These are phyloP conservation scores for Platyscelio sp. DNA, from an alignment of 2,888 invertebrate genomes.

Conservation along the genomic window DNA sequence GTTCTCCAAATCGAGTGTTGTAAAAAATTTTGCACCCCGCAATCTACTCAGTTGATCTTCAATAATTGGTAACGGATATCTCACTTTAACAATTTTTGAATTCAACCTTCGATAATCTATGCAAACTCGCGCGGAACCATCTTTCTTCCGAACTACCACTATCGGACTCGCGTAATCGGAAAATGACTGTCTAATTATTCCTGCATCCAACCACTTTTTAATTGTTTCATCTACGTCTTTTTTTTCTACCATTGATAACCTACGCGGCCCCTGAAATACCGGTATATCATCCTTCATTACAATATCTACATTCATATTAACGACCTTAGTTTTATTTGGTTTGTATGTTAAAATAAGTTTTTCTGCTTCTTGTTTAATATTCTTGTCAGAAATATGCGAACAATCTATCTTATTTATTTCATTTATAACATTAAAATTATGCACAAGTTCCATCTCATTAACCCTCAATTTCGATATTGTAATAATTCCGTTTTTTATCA, in stretches of 20 bases:
- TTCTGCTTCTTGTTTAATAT: background rate
- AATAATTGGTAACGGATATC: slow-evolving; percentile 68
- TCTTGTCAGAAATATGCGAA: slow-evolving; percentile 39
- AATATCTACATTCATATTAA: slow-evolving; percentile 40
- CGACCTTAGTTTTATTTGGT: background rate
- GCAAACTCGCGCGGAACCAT: slow-evolving; percentile 65
- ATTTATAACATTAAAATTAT: background rate
- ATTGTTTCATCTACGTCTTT: slow-evolving; percentile 75
- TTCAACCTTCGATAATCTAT: too few relatives aligned
- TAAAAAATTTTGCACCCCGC: background rate
- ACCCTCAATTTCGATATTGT: background rate
- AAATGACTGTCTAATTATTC: slow-evolving; percentile 74
- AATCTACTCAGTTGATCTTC: slow-evolving; percentile 50
- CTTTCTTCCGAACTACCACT: slow-evolving; percentile 75
- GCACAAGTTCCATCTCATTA: background rate
- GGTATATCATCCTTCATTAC: slow-evolving; percentile 76
- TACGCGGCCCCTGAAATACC: slow-evolving; percentile 72
- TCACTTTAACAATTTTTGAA: slow-evolving; percentile 74
- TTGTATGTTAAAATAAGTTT: background rate
- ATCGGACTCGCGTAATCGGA: slow-evolving; percentile 79
- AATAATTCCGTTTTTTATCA: slow-evolving; percentile 8
- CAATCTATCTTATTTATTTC: slow-evolving; percentile 18
- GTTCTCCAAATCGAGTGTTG: background rate
- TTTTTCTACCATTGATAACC: slow-evolving; percentile 71
- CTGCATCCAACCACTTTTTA: slow-evolving; percentile 76